These are phyloP conservation scores for Allygus modestus DNA, from an alignment of 2,888 invertebrate species.

Conservation along the genomic window DNA sequence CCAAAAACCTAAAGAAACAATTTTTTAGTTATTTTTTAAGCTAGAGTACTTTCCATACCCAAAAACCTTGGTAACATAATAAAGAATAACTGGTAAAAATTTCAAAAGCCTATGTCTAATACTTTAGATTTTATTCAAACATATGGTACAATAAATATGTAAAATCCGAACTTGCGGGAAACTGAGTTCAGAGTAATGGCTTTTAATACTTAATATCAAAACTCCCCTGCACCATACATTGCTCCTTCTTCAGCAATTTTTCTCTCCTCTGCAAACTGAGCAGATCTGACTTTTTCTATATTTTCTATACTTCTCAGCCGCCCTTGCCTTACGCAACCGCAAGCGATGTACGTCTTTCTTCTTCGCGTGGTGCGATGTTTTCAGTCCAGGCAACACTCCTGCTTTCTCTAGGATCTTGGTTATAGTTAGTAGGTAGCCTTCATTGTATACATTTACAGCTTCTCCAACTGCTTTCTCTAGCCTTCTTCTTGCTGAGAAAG, in stretches of 20 bases:
- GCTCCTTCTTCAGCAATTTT: too few relatives aligned
- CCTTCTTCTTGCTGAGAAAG: not conserved
- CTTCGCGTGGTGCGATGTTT: not conserved
- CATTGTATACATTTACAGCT: not conserved
- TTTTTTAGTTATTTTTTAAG: not conserved
- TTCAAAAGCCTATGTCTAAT: conserved; percentile 45
- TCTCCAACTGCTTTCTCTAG: not conserved
- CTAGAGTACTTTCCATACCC: conserved; percentile 14
- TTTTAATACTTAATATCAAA: not conserved
- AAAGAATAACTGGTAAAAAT: conserved; percentile 42
- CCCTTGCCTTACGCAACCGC: too few relatives aligned
- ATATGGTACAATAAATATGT: conserved; percentile 5
- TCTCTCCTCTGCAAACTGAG: not conserved
- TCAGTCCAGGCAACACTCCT: not conserved
- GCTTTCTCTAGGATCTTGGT: not conserved
- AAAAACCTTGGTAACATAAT: not conserved
- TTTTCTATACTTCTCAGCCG: not conserved
- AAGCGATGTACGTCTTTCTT: too few relatives aligned
- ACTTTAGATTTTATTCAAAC: too few relatives aligned
- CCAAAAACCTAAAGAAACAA: not conserved
- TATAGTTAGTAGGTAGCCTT: not conserved
- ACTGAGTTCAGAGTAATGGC: conserved; percentile 21
- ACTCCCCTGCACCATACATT: too few relatives aligned
- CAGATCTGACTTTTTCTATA: not conserved
- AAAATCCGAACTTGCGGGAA: conserved; percentile 32